Evolutionary conservation across 2,888 invertebrate species (phyloP), one percentile per base, ranked within the genome.

Genomic region (Drosophila multiciliata): DNA sequence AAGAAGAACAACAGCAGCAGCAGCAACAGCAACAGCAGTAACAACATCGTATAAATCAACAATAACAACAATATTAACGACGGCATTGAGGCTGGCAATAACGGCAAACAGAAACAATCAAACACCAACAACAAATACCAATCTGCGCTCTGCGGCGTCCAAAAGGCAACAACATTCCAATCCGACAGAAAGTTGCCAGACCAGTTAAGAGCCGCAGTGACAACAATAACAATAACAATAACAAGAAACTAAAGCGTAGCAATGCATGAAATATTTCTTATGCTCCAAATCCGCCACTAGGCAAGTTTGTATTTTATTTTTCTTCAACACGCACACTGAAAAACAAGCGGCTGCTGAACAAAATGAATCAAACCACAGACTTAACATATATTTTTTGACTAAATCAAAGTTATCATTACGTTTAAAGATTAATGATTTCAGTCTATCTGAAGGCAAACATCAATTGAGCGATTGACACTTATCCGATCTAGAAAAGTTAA

Each of bases 131-230:
- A 60, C 35, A 66, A 53, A 57, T 36, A 62, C 40, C 53, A 69
- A 20, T 45, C 45, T 23, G 45, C 45, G 12, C 42, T 40, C 45
- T 52, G 59, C 70, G 71, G 66, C 71, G 60, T 73, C 85, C 71
- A 82, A 83, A 81, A 87, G 82, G 76, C 82, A 89, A 75, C 87
- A 87, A 87, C 89, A 85, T 85, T 85, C 84, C 84, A 72, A 81
- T 69, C 81, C 58, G 38, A 66, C 58, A 70, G 75, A 87, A 84
- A 84, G 83, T 83, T 87, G 89, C 87, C 87, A 86, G 89, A 85
- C 86, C 83, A 83, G 89, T 88, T 86, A 86, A 80, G 57, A 80
- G 61, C 23, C 20, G 52, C 76, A 74, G 66, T 66, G 61, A 69
- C 64, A 76, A 63, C 70, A 69, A 68, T 52, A 52, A 50, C 48